Evolutionary conservation across 2,888 invertebrate genomes (phyloP).

Genomic region (Ophonus ardosiacus): DNA sequence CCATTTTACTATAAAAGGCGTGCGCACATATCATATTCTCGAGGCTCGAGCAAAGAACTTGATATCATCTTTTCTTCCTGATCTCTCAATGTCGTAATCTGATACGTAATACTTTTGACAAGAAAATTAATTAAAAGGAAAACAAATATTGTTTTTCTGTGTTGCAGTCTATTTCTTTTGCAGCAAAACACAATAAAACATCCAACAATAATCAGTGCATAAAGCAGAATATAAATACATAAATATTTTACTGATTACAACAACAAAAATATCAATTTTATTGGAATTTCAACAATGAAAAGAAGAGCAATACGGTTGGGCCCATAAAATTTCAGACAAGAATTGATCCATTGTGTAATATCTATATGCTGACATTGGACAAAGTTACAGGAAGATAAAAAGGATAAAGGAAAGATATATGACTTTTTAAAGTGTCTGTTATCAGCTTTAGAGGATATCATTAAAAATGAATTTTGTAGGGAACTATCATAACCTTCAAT

Average conservation of each 20-base stretch:
- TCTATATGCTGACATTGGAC: not conserved
- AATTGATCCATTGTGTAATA: not conserved
- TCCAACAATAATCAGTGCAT: too few relatives aligned
- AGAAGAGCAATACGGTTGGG: not conserved
- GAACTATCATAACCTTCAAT: not conserved
- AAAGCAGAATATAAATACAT: not conserved
- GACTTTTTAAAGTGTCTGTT: not conserved
- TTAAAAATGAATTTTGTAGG: not conserved
- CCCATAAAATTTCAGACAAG: not conserved
- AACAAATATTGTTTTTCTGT: not conserved
- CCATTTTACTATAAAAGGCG: not conserved
- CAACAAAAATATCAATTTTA: not conserved
- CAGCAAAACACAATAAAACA: too few relatives aligned
- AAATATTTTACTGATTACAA: not conserved
- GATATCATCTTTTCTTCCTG: not conserved
- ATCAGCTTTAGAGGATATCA: not conserved
- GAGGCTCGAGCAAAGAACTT: not conserved
- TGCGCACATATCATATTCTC: not conserved
- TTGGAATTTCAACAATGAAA: not conserved
- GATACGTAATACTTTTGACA: not conserved
- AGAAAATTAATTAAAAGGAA: not conserved
- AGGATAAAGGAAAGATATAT: not conserved
- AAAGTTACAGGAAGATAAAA: not conserved
- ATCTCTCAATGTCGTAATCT: not conserved
- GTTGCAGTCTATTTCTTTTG: too few relatives aligned